Base-by-base conservation (phyloP, 2,888 invertebrate genomes). In the Agrotis exclamationis region DNA sequence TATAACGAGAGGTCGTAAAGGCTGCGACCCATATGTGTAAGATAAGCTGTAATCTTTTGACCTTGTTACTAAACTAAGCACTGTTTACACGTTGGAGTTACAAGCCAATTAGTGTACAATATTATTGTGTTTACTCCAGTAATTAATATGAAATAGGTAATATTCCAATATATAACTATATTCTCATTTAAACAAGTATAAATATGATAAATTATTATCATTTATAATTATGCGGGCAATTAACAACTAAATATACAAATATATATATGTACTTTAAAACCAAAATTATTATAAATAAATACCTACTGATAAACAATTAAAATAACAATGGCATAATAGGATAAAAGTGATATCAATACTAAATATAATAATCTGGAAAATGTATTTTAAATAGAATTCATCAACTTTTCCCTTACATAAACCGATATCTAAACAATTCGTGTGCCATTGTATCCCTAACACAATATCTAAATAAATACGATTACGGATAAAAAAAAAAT, bases 31-130 rank as follows among this genome's bases (percentile, higher is more conserved):
- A 77, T 77, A 71, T 64, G 72, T 48, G 74, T 66, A 67, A 80
- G 87, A 87, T 87, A 87, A 86, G 81, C 65, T 64, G 45, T 85
- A 85, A 86, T 85, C 85, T 85, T 82, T 63, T 81, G 83, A 85
- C 86, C 85, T 85, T 86, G 85, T 85, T 86, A 81, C 68, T 74
- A 74, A 75, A 69, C 70, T 75, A 75, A 79, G 71, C 71, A 39
- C 62, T 86, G 74, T 86, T 86, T 83, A 83, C 70, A 81, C 80
- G 75, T 74, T 63, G 75, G 75, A 83, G 62, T 67, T 68, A 69
- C 59, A 59, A 80, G 71, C 85, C 85, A 85, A 85, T 85, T 85
- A 85, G 85, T 67, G 69, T 65, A 72, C 44, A 47, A 54, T 83
- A 76, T 74, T 84, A 86, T 80, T 85, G 68, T 80, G 56, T 80